A percentile compares a stretch with the other conserved stretches of the same genome.
Conservation (phyloP, 2,113 vertebrate species). For the Callospermophilus lateralis region DNA sequence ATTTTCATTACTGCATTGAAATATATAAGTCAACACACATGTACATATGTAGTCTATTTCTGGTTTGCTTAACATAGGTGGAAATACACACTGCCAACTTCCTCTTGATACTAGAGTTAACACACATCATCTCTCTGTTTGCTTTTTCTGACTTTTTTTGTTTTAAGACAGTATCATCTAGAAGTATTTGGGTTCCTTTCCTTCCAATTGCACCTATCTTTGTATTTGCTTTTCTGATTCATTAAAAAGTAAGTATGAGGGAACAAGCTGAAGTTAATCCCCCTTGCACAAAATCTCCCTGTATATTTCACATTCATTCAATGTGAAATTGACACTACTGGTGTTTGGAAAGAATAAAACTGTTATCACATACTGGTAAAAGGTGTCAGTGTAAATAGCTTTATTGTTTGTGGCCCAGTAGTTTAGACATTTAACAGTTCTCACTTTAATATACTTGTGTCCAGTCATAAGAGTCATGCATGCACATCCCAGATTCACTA, state of each 20-base stretch:
- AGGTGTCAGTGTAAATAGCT: background rate
- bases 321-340: background rate
- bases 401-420: background rate
- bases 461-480: background rate
- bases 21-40: background rate
- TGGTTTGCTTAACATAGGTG: background rate
- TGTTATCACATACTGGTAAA: background rate
- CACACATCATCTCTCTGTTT: background rate
- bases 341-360: background rate
- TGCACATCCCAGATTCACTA: background rate
- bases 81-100: background rate
- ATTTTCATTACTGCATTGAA: background rate
- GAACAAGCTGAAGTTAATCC: background rate
- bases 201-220: background rate
- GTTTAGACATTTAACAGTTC: background rate
- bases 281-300: background rate
- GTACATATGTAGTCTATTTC: background rate
- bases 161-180: background rate
- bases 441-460: background rate
- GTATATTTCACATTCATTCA: background rate
- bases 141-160: background rate
- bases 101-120: background rate
- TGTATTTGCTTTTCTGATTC: background rate
- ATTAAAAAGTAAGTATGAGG: background rate
- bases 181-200: background rate